phyloP scores from a whole-genome alignment of 2,113 vertebrate genomes.

The Condylura cristata region DNA sequence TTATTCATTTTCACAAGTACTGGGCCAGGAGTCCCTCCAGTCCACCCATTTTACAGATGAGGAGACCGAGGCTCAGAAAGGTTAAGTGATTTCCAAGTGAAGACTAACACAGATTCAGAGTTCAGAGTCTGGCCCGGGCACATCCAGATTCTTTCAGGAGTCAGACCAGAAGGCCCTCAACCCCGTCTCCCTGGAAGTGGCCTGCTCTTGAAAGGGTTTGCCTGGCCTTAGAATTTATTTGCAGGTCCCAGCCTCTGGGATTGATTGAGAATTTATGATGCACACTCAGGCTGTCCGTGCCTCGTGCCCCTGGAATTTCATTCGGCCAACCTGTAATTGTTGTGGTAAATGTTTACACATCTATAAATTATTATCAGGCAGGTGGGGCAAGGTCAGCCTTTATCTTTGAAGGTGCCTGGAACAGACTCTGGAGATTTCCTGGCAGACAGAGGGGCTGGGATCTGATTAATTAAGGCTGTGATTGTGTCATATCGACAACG shows the following conservation, averaged over 20 bases:
- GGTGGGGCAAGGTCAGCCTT: slow-evolving; percentile 71
- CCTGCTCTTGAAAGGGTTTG: slow-evolving; percentile 68
- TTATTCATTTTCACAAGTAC: neutral
- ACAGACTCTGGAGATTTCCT: slow-evolving; percentile 63
- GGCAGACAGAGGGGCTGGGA: slow-evolving; percentile 61
- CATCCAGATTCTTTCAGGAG: neutral
- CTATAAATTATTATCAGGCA: slow-evolving; percentile 79
- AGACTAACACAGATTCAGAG: neutral
- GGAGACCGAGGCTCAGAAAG: neutral
- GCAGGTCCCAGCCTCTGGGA: slow-evolving; percentile 57
- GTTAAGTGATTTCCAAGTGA: neutral
- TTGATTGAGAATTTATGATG: slow-evolving; percentile 80
- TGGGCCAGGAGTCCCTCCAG: neutral
- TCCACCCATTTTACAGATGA: slow-evolving; percentile 16
- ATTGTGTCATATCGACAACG: slow-evolving; percentile 68
- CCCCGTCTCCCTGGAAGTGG: neutral
- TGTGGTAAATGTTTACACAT: slow-evolving; percentile 79
- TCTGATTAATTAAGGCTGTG: slow-evolving; percentile 67
- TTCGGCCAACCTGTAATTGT: slow-evolving; percentile 78
- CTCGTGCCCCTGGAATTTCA: slow-evolving; percentile 69
- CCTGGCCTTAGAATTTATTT: slow-evolving; percentile 77
- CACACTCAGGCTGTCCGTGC: slow-evolving; percentile 73
- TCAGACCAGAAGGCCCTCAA: slow-evolving; percentile 46
- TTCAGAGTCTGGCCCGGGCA: neutral
- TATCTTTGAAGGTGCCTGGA: slow-evolving; percentile 62